Conservation (phyloP, 2,113 vertebrate species). For the Corythaeola cristata region DNA sequence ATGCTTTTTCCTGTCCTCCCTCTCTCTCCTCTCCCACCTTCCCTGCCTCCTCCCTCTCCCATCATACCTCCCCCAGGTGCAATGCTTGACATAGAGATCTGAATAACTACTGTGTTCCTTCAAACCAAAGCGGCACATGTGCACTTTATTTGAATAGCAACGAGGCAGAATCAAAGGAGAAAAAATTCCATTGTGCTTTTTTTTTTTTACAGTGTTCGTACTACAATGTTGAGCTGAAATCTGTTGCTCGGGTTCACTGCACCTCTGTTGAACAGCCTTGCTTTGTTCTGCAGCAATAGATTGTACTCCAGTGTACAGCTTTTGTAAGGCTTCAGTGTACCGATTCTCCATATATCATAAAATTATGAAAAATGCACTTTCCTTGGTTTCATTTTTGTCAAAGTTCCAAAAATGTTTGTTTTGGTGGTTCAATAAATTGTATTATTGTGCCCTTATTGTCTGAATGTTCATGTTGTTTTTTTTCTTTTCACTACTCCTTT, state of each 20-base stretch:
- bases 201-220: background rate
- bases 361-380: background rate
- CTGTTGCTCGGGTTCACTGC: background rate
- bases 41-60: background rate
- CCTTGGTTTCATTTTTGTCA: background rate
- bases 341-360: background rate
- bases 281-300: background rate
- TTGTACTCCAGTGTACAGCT: background rate
- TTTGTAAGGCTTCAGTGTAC: background rate
- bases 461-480: background rate
- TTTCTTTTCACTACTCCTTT: background rate
- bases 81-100: background rate
- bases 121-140: background rate
- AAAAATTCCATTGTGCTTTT: background rate
- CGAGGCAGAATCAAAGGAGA: background rate
- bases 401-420: background rate
- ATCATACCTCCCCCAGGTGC: background rate
- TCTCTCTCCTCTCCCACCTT: background rate
- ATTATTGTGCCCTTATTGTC: background rate
- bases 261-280: background rate
- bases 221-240: background rate
- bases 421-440: background rate
- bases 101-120: background rate
- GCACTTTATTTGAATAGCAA: conserved; percentile 31
- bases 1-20: background rate